Conservation (phyloP, 2,888 invertebrate genomes). For the Xylota segnis region DNA sequence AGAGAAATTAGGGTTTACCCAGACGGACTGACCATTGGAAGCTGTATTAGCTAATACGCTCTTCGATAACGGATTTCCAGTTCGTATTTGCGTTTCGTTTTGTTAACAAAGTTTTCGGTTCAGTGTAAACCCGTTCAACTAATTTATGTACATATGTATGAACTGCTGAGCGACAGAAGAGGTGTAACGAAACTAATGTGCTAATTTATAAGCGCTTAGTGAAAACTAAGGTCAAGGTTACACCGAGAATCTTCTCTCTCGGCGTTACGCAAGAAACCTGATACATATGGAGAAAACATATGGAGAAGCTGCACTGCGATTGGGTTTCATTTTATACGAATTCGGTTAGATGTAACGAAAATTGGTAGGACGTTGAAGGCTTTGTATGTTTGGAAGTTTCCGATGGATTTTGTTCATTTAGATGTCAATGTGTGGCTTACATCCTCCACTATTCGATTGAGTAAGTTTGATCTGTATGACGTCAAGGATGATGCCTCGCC, state of each 20-base stretch:
- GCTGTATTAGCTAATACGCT: neutral
- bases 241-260: neutral
- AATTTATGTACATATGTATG: neutral
- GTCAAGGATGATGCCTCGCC: too few species aligned
- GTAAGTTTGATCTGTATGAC: too few species aligned
- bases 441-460: too few species aligned
- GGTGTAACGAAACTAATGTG: neutral
- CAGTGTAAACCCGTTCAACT: neutral
- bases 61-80: neutral
- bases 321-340: too few species aligned
- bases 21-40: neutral
- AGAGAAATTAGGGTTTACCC: neutral
- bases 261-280: conserved; percentile 5
- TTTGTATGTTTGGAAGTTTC: too few species aligned
- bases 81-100: neutral
- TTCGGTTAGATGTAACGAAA: too few species aligned
- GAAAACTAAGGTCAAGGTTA: conserved; percentile 16
- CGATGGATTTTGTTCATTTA: too few species aligned
- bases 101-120: neutral
- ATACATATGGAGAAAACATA: neutral
- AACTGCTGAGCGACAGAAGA: neutral
- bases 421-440: too few species aligned
- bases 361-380: too few species aligned
- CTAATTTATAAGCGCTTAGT: neutral
- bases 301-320: neutral